A percentile compares a stretch with the other conserved stretches of the same genome.
Conservation (phyloP, 2,797 vertebrate genomes). For the Pempheris klunzingeri region DNA sequence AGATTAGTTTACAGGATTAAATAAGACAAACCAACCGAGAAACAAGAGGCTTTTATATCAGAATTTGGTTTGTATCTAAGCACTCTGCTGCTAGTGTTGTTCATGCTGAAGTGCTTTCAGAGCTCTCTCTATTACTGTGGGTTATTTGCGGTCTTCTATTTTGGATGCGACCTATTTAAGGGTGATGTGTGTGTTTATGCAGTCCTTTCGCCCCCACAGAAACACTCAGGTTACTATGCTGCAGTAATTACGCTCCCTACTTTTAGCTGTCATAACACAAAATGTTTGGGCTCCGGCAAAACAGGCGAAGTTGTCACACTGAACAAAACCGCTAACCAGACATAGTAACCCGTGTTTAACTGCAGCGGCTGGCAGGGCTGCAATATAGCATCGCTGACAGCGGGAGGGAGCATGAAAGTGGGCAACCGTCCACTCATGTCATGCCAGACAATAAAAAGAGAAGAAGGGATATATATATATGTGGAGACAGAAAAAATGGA, state of each 20-base stretch:
- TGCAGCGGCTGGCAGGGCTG: conserved; percentile 38
- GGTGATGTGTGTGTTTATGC: conserved; percentile 68
- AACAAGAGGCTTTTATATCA: conserved; percentile 40
- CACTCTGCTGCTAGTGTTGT: conserved; percentile 31
- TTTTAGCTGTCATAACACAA: conserved; percentile 82
- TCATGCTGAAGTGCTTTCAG: conserved; percentile 51
- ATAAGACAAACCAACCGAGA: conserved; percentile 11
- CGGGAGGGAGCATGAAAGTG: conserved; percentile 55
- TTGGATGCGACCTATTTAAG: conserved; percentile 81
- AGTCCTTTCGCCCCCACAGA: conserved; percentile 67
- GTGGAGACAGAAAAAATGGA: not conserved
- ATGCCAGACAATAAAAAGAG: conserved; percentile 41
- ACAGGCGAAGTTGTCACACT: conserved; percentile 56
- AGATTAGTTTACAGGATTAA: conserved; percentile 12
- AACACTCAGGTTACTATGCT: conserved; percentile 80
- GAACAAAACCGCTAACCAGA: conserved; percentile 77
- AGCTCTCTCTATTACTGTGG: conserved; percentile 62
- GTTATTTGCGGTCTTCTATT: conserved; percentile 81
- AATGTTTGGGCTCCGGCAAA: conserved; percentile 63
- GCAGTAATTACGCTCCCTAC: conserved; percentile 69
- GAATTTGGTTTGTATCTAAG: conserved; percentile 34
- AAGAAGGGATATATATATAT: conserved; percentile 16
- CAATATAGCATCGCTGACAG: conserved; percentile 52
- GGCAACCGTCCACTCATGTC: conserved; percentile 49
- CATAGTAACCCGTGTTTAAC: conserved; percentile 75